Evolutionary conservation across 1,140 invertebrate genomes (phyloP), one percentile per base, ranked within the genome.

Genomic region (Drosophila sproati): DNA sequence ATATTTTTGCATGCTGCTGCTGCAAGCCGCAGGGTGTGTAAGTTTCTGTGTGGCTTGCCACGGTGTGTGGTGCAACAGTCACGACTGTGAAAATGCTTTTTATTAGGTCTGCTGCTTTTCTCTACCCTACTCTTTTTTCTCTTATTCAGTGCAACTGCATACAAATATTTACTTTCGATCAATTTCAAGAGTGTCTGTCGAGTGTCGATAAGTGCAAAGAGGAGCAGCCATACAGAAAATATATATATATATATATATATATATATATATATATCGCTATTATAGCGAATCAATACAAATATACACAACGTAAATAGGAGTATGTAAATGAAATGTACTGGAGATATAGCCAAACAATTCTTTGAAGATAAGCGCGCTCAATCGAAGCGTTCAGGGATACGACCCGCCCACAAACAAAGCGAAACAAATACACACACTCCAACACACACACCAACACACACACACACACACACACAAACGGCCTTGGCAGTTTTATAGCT

Each of bases 131-230:
- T 71, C 69, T 62, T 59, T 66, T 51, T 60, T 39, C 67, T 69
- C 55, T 60, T 67, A 48, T 61, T 39, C 60, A 52, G 34, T 62
- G 54, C 47, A 71, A 60, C 66, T 56, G 64, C 52, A 20, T 20
- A 57, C 77, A 76, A 87, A 87, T 87, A 87, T 87, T 87, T 82
- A 69, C 78, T 71, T 79, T 79, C 82, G 66, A 70, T 82, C 72
- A 82, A 76, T 82, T 77, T 87, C 64, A 68, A 87, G 82, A 55
- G 60, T 82, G 64, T 43, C 73, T 82, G 64, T 43, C 73, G 47
- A 48, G 50, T 70, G 69, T 87, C 78, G 75, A 79, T 87, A 82
- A 76, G 78, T 86, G 78, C 63, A 67, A 69, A 29, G 29, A 29
- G 6, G 48, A 43, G 39, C 39, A 41, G 39, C 39, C 3, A 43